Percentiles rank a stretch among this genome's conserved stretches.
Conservation (phyloP, 2,113 vertebrate genomes). For the Nestor notabilis region DNA sequence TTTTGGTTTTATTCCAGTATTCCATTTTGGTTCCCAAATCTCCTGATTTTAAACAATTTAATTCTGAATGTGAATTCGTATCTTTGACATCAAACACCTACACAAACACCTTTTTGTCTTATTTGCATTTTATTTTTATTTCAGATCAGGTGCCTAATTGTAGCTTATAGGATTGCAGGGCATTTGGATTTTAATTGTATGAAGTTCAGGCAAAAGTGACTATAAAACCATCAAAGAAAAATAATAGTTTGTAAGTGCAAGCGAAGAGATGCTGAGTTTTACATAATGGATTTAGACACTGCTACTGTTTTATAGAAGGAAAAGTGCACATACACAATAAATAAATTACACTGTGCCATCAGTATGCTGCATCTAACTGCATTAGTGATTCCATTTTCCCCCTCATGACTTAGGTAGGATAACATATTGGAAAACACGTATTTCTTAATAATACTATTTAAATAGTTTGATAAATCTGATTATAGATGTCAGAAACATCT, state of each 20-base stretch:
- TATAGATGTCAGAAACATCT: neutral
- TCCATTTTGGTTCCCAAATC: neutral
- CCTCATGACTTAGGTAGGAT: neutral
- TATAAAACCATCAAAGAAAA: conserved; percentile 5
- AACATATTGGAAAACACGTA: conserved; percentile 3
- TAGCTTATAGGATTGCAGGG: neutral
- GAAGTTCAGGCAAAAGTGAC: conserved; percentile 4
- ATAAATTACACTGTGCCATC: conserved; percentile 46
- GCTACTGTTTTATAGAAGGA: neutral
- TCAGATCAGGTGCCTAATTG: conserved; percentile 12
- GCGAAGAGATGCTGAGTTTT: conserved; percentile 37
- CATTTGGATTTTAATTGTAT: neutral
- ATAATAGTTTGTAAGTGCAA: conserved; percentile 29
- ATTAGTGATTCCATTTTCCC: neutral
- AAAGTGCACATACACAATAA: conserved; percentile 47
- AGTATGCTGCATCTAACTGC: conserved; percentile 24
- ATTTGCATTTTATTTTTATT: conserved; percentile 1
- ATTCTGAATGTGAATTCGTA: conserved; percentile 13
- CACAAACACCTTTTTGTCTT: neutral
- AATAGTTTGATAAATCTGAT: conserved; percentile 4
- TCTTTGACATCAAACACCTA: neutral
- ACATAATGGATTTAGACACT: conserved; percentile 31
- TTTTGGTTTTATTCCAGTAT: neutral
- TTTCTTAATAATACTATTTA: conserved; percentile 17
- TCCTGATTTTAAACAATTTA: neutral